Evolutionary conservation across 2,797 vertebrate species (phyloP), one percentile per base, ranked within the genome.

Genomic region (Linurgus olivaceus): DNA sequence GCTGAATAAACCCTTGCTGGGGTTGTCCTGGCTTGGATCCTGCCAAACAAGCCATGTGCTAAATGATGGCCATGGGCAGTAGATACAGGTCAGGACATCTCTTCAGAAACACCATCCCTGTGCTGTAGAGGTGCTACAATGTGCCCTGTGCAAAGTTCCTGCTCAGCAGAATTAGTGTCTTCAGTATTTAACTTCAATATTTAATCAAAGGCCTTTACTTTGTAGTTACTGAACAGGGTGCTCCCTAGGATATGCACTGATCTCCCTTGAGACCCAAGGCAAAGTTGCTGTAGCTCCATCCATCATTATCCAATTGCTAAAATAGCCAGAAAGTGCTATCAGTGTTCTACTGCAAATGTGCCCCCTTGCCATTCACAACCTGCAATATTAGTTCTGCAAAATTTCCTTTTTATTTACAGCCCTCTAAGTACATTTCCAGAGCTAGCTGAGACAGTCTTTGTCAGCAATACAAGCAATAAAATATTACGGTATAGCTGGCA

Each of bases 331-430:
- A 55, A 96, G 77, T 63, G 51, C 59, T 48, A 28, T 44, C 29
- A 15, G 24, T 76, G 63, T 52, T 79, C 48, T 37, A 13, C 31
- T 63, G 57, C 50, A 75, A 85, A 63, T 59, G 63, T 45, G 57
- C 20, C 29, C 37, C 65, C 63, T 79, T 85, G 86, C 40, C 63
- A 40, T 76, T 88, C 68, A 75, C 83, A 78, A 37, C 55, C 35
- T 79, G 74, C 42, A 90, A 57, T 89, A 65, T 62, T 45, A 67
- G 74, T 86, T 55, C 62, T 86, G 55, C 38, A 81, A 76, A 94
- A 78, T 47, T 78, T 68, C 42, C 44, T 84, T 78, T 93, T 94
- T 94, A 82, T 93, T 96, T 96, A 78, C 63, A 66, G 71, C 48
- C 21, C 48, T 80, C 75, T 82, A 81, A 78, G 58, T 83, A 55